Percentiles rank a stretch among this genome's conserved stretches.
Evolutionary conservation across 1,140 invertebrate genomes (phyloP).

Genomic region (Myzus persicae): DNA sequence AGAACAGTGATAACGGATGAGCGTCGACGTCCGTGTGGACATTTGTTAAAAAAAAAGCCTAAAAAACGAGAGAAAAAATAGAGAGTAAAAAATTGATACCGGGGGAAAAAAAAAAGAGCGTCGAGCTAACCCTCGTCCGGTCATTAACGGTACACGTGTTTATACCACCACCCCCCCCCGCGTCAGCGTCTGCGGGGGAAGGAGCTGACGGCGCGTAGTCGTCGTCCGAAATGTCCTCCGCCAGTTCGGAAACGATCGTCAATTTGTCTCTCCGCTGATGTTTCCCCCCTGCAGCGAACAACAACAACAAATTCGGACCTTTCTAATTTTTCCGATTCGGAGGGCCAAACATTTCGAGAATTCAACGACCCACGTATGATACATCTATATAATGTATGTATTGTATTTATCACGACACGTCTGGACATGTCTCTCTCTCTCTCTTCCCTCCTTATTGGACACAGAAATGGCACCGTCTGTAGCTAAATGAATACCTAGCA

Average conservation of each 20-base stretch:
- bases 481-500: background rate
- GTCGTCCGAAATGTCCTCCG: constrained; percentile 36
- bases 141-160: constrained; percentile 57
- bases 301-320: constrained; percentile 31
- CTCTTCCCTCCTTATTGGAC: background rate
- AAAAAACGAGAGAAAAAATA: background rate
- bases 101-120: background rate
- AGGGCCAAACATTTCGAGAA: constrained; percentile 15
- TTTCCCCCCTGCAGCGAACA: background rate
- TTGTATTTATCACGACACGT: background rate
- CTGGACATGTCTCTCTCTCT: background rate
- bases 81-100: constrained; percentile 45
- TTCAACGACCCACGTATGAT: background rate
- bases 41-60: constrained; percentile 18
- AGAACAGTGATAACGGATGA: constrained; percentile 52
- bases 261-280: constrained; percentile 33
- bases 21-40: constrained; percentile 41
- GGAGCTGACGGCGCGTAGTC: background rate
- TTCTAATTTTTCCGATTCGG: constrained; percentile 22
- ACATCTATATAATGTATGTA: background rate
- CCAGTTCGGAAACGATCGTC: constrained; percentile 47
- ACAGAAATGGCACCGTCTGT: background rate
- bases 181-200: background rate
- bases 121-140: background rate
- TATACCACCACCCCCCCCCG: background rate